These are phyloP conservation scores for Rhaphigaster nebulosa DNA, from an alignment of 2,888 invertebrate genomes.

Conservation along the genomic window DNA sequence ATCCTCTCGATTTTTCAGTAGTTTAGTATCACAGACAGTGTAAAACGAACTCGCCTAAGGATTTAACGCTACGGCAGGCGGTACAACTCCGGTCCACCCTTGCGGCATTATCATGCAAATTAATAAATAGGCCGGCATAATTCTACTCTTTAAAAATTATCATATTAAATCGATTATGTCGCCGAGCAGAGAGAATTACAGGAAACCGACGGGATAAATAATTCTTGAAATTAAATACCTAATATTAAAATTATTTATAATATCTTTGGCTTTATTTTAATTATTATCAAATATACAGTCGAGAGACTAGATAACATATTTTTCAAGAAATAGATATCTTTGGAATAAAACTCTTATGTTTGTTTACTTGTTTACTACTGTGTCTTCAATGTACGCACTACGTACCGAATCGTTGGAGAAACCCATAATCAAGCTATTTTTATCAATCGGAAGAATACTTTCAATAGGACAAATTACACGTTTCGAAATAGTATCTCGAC, in stretches of 20 bases:
- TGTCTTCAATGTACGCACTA: neutral
- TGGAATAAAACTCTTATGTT: neutral
- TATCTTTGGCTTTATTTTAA: neutral
- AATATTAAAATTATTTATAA: neutral
- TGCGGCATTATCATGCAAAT: conserved; percentile 17
- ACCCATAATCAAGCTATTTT: neutral
- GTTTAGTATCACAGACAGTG: neutral
- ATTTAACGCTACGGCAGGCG: neutral
- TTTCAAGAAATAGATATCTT: neutral
- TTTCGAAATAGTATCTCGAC: neutral
- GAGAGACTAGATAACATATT: neutral
- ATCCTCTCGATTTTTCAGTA: neutral
- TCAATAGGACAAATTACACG: neutral
- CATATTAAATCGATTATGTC: conserved; percentile 47
- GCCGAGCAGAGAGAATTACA: neutral
- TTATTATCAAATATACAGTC: neutral
- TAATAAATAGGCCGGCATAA: conserved; percentile 25
- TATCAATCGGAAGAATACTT: neutral
- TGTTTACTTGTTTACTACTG: neutral
- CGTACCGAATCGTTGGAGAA: neutral
- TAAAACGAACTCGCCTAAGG: conserved; percentile 28
- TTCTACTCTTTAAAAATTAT: conserved; percentile 38
- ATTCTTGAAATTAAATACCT: neutral
- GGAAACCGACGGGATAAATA: neutral
- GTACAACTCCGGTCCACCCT: neutral